A percentile compares a stretch with the other conserved stretches of the same genome.
phyloP scores from a whole-genome alignment of 2,113 vertebrate genomes.

The Paraplagusia blochii region DNA sequence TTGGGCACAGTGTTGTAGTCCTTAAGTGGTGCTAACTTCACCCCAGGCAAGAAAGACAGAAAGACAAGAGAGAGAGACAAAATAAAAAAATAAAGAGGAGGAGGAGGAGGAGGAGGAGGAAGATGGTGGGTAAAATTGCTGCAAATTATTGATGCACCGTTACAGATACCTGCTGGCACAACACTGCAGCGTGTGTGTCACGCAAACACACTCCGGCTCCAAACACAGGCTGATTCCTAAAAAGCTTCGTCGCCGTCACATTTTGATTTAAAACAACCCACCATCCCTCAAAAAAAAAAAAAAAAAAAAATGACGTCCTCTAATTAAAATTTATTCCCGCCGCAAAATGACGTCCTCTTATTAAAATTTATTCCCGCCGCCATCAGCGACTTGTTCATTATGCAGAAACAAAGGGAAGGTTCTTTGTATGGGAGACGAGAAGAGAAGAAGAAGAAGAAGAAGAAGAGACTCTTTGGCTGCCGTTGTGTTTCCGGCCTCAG shows the following conservation, averaged over 20 bases:
- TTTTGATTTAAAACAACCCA: conserved; percentile 52
- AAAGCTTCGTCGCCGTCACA: conserved; percentile 45
- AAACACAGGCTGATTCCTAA: conserved; percentile 44
- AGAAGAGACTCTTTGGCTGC: conserved; percentile 45
- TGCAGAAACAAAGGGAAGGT: conserved; percentile 60
- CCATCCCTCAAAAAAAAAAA: conserved; percentile 26
- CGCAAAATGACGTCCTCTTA: conserved; percentile 20
- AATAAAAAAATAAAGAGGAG: conserved; percentile 18
- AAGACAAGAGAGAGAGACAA: conserved; percentile 31
- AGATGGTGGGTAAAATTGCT: conserved; percentile 50
- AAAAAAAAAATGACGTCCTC: neutral
- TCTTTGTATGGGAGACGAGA: conserved; percentile 53
- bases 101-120: conserved; percentile 19
- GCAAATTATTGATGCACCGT: conserved; percentile 72
- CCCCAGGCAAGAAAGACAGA: conserved; percentile 67
- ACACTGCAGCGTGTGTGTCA: conserved; percentile 16
- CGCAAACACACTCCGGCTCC: conserved; percentile 7
- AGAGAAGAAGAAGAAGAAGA: conserved; percentile 52
- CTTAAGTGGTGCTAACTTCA: conserved; percentile 75
- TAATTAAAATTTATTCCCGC: conserved; percentile 62
- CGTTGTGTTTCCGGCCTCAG: conserved; percentile 58
- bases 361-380: conserved; percentile 58
- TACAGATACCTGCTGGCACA: conserved; percentile 63
- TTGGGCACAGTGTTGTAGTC: conserved; percentile 61
- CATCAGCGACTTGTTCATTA: conserved; percentile 62